phyloP scores from a whole-genome alignment of 2,797 vertebrate species.

The Malacoraja senta region DNA sequence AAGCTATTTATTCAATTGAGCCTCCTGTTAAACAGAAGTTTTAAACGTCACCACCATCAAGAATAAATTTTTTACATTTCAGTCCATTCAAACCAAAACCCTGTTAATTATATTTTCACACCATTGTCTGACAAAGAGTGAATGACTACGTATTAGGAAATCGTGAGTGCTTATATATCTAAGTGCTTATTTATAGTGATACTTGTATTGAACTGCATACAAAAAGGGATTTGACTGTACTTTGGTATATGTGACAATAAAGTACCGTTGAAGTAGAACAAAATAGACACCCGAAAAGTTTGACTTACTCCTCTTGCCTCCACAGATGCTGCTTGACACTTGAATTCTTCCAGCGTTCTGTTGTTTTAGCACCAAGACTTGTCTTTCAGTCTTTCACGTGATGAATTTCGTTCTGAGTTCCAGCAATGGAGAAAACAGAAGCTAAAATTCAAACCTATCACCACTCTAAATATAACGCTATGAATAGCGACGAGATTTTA shows the following conservation, averaged over 20 bases:
- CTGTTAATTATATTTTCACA: background rate
- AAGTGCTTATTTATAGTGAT: no score
- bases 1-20: background rate
- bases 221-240: no score
- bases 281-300: no score
- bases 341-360: no score
- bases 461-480: background rate
- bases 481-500: background rate
- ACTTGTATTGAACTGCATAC: no score
- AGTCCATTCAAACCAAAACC: background rate
- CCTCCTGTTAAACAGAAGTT: background rate
- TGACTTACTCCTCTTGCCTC: no score
- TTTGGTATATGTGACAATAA: no score
- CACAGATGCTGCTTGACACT: no score
- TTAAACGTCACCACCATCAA: background rate
- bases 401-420: background rate
- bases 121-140: background rate
- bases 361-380: background rate
- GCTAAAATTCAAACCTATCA: background rate
- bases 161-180: no score
- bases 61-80: background rate
- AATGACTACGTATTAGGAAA: no score
- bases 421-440: background rate
- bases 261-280: no score
- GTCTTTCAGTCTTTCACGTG: background rate